Percentiles rank a stretch among this genome's conserved stretches.
Evolutionary conservation across 2,888 invertebrate species (phyloP).

Genomic region (Orgyia antiqua): DNA sequence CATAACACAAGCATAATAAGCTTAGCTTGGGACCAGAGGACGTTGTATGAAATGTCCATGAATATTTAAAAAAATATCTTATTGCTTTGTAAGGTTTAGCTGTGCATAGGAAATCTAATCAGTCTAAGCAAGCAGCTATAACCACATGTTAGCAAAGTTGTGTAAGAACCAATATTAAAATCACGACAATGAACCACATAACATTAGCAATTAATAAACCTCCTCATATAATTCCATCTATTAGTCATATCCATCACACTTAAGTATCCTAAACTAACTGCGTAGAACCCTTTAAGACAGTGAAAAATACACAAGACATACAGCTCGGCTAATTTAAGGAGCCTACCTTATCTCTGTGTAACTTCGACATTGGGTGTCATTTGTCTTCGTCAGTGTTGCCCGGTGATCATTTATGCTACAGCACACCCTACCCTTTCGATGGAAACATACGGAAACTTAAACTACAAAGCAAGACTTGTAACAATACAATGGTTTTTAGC

Average conservation of each 20-base stretch:
- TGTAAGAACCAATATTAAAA: no score
- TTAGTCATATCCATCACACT: constrained; percentile 14
- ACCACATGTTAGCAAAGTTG: no score
- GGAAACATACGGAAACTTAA: constrained; percentile 31
- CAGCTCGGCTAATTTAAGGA: constrained; percentile 73
- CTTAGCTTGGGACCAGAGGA: no score
- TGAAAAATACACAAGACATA: constrained; percentile 63
- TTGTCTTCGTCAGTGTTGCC: constrained; percentile 77
- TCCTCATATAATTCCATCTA: constrained; percentile 8
- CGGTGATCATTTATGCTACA: constrained; percentile 78
- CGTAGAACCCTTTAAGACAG: constrained; percentile 48
- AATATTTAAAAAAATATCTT: no score
- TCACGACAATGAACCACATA: no score
- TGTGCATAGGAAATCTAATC: no score
- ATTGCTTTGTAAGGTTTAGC: no score
- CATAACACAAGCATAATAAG: no score
- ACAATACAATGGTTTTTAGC: no score
- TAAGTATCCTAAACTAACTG: constrained; percentile 23
- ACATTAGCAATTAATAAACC: constrained; percentile 10
- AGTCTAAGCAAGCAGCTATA: no score
- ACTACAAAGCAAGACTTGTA: not conserved
- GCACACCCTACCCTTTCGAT: constrained; percentile 75
- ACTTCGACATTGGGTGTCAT: constrained; percentile 74
- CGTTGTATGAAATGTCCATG: no score
- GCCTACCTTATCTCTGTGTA: constrained; percentile 75